Conservation (phyloP, 2,888 invertebrate species). For the Hylaea fasciaria region DNA sequence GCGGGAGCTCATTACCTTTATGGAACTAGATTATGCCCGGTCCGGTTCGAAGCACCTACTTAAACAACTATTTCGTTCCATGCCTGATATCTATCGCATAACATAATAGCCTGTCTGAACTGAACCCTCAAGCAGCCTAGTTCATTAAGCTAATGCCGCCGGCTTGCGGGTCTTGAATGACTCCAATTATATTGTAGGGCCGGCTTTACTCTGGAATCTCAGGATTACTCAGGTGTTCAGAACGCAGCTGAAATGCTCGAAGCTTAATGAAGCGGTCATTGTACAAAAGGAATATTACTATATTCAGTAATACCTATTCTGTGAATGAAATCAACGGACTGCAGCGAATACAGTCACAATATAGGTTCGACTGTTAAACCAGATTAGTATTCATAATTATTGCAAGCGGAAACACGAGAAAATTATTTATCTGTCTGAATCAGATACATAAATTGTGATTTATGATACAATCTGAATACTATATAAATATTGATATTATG, state of each 20-base stretch:
- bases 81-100: conserved; percentile 11
- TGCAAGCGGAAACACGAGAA: conserved; percentile 24
- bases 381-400: conserved; percentile 22
- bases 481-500: neutral
- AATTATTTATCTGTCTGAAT: conserved; percentile 22
- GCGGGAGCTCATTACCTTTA: conserved; percentile 1
- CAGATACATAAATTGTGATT: conserved; percentile 13
- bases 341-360: conserved; percentile 15
- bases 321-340: conserved; percentile 39
- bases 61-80: conserved; percentile 19
- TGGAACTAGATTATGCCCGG: conserved; percentile 17
- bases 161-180: conserved; percentile 49
- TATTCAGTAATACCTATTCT: conserved; percentile 33
- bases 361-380: conserved; percentile 1
- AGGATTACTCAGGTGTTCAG: conserved; percentile 43
- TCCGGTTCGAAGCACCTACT: conserved; percentile 9
- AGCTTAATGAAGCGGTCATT: conserved; percentile 38
- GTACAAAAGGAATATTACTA: conserved; percentile 25
- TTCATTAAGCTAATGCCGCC: conserved; percentile 55
- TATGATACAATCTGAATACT: conserved; percentile 14
- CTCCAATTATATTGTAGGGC: conserved; percentile 51
- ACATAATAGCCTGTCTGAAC: conserved; percentile 18
- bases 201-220: conserved; percentile 46
- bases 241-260: conserved; percentile 23
- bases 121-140: conserved; percentile 40